Base-by-base conservation (phyloP, 2,797 vertebrate genomes). In the Microctenopoma steveboyesi region DNA sequence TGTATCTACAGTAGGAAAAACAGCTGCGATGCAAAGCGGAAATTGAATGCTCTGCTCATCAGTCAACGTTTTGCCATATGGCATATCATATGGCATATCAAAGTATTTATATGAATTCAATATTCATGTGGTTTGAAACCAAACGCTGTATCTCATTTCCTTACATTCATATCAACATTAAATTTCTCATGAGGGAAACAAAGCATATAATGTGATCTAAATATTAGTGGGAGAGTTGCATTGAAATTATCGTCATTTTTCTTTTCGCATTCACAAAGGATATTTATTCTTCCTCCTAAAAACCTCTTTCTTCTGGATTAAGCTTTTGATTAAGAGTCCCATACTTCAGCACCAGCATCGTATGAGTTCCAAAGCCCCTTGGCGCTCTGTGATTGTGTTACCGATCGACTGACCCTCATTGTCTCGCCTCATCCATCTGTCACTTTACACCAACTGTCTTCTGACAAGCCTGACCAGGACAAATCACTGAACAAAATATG, bases 371-470 rank as follows among this genome's bases (percentile, higher is more conserved):
- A 64, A 11, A 74, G 72, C 67, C 74, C 69, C 56, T 77, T 69
- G 69, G 61, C 64, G 81, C 64, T 76, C 63, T 64, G 48, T 82
- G 83, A 82, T 88, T 85, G 83, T 72, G 81, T 89, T 86, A 85
- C 83, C 88, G 90, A 92, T 92, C 52, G 87, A 86, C 84, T 91
- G 86, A 89, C 88, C 90, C 81, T 85, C 79, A 83, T 88, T 90
- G 89, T 90, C 82, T 89, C 63, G 72, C 86, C 88, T 89, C 90
- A 84, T 92, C 86, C 90, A 86, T 92, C 90, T 87, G 87, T 91
- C 88, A 88, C 84, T 87, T 87, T 84, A 64, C 81, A 86, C 86
- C 89, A 82, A 89, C 90, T 91, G 88, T 82, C 83, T 78, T 74
- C 81, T 84, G 89, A 92, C 89, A 89, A 79, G 87, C 78, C 74